Base-by-base conservation (phyloP, 2,797 vertebrate species). In the Rousettus madagascariensis region DNA sequence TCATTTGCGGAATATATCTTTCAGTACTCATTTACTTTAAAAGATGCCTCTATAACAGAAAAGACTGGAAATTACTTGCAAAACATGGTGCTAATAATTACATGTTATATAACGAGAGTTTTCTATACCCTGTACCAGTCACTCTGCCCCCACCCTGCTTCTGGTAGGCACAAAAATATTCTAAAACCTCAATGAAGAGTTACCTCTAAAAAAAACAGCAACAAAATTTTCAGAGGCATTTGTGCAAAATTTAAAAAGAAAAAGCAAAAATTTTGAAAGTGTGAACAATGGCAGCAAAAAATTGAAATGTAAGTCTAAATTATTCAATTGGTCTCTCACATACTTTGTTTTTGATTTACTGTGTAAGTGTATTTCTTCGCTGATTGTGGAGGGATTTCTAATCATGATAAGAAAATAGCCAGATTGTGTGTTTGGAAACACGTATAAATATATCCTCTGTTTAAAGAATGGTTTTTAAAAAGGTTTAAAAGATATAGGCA, bases 381-480 rank as follows among this genome's bases (percentile, higher is more conserved):
- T 55, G 96, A 91, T 41, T 61, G 17, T 88, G 49, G 49, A 94
- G 43, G 65, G 53, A 96, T 93, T 93, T 94, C 75, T 94, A 97
- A 95, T 68, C 55, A 92, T 74, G 77, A 88, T 95, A 95, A 92
- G 82, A 95, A 97, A 96, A 96, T 92, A 97, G 85, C 80, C 95
- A 97, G 97, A 96, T 2, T 86, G 93, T 96, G 79, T 96, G 57
- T 97, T 96, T 96, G 85, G 94, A 93, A 97, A 97, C 69, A 96
- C 5, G 46, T 83, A 77, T 93, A 97, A 96, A 97, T 94, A 97
- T 65, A 92, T 72, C 96, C 69, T 95, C 95, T 66, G 59, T 83
- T 97, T 94, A 95, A 95, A 97, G 82, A 95, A 92, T 89, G 72
- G 86, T 82, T 93, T 96, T 69, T 13, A 3, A 87, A 59, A 86